Base-by-base conservation (phyloP, 53 echinoderm and acorn worm species). In the Zoroaster sp. region DNA sequence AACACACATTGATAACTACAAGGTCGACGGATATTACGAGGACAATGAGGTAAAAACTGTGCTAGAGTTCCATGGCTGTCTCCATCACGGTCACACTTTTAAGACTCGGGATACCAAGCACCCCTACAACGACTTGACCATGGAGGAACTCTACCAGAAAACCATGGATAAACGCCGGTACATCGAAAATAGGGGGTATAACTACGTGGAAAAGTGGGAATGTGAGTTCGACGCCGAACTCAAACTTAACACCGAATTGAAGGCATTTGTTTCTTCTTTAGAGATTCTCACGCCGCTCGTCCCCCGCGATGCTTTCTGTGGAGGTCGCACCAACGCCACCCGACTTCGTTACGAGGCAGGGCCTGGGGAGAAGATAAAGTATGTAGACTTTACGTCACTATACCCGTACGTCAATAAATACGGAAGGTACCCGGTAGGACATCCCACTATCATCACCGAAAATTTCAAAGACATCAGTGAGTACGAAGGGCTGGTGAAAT, bases 401-500 rank as follows among this genome's bases (percentile, higher is more conserved):
- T 96, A 94, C 31, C 93, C 93, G 0, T 93, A 73, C 77, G 85
- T 93, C 5, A 89, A 92, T 6, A 93, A 96, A 41, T 93, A 93
- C 20, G 87, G 77, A 0, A 53, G 63, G 43, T n/a, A n/a, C n/a
- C n/a, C n/a, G n/a, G n/a, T n/a, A n/a, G n/a, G n/a, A n/a, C n/a
- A n/a, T n/a, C n/a, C 95, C 2, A 35, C 28, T 0, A 87, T 91
- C 8, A 87, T 93, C 42, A 80, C 89, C 17, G 67, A 95, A 8
- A 69, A 91, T 39, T 89, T 86, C 53, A 17, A 55, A 3, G 36
- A 73, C 28, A 44, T 88, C 31, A 52, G 73, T 32, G 6, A 73
- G 9, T 89, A 93, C 34, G 87, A 90, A 47, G 94, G 96, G 13
- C 20, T n/a, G n/a, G n/a, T n/a, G n/a, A n/a, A n/a, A n/a, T n/a